Conservation (phyloP, 2,888 invertebrate species). For the Dynastes hyllus region DNA sequence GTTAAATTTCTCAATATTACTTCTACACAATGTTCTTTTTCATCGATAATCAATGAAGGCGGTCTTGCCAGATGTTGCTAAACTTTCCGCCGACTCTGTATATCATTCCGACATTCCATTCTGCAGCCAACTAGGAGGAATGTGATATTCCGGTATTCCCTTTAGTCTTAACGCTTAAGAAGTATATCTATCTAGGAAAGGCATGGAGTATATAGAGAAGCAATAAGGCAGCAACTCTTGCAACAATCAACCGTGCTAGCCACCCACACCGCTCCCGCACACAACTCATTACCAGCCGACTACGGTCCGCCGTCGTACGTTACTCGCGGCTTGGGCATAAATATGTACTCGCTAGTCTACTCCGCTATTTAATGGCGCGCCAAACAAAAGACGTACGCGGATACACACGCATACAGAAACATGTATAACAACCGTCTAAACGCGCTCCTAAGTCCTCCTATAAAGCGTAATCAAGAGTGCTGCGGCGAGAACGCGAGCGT, state of each 20-base stretch:
- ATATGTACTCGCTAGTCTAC: slow-evolving; percentile 59
- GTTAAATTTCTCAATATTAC: no score
- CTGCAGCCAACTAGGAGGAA: no score
- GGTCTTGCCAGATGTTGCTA: no score
- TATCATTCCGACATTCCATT: no score
- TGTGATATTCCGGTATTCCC: no score
- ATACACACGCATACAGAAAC: neutral
- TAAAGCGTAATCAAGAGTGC: slow-evolving; percentile 67
- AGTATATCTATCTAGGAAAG: no score
- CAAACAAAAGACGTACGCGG: slow-evolving; percentile 63
- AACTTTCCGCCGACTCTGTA: no score
- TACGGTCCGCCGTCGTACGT: slow-evolving; percentile 63
- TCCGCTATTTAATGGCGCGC: slow-evolving; percentile 67
- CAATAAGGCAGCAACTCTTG: neutral
- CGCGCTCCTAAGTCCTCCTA: slow-evolving; percentile 60
- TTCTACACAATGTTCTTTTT: no score
- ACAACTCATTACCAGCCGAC: slow-evolving; percentile 65
- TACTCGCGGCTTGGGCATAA: slow-evolving; percentile 65
- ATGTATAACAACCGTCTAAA: neutral
- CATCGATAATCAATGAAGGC: no score
- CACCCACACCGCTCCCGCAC: slow-evolving; percentile 66
- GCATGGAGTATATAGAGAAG: neutral
- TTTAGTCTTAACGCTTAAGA: no score
- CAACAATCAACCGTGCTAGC: slow-evolving; percentile 53
- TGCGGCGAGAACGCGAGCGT: slow-evolving; percentile 57